A percentile compares a stretch with the other conserved stretches of the same genome.
Evolutionary conservation across 92 coral and sea anemone genomes (phyloP).

Genomic region (Epizoanthus illoricatus): DNA sequence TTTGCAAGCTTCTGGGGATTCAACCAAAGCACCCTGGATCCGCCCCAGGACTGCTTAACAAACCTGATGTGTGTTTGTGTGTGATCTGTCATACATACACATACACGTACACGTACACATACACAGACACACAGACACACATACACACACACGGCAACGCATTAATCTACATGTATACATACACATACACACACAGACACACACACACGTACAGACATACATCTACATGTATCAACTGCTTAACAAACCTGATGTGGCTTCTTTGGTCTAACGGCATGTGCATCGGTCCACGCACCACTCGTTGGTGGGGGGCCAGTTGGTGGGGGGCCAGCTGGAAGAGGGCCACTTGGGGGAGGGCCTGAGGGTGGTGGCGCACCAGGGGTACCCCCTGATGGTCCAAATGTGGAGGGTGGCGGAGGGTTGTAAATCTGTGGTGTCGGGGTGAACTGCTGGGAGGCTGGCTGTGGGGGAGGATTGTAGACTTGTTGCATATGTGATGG

Average conservation of each 20-base stretch:
- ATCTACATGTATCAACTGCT: background rate
- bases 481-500: conserved; percentile 43
- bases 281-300: conserved; percentile 78
- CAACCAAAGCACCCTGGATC: too few relatives aligned
- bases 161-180: too few relatives aligned
- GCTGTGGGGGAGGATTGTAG: conserved; percentile 51
- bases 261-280: conserved; percentile 65
- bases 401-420: conserved; percentile 50
- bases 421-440: conserved; percentile 62
- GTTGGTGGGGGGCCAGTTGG: conserved; percentile 66
- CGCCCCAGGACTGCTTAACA: too few relatives aligned
- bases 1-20: too few relatives aligned
- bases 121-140: too few relatives aligned
- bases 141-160: too few relatives aligned
- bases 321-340: conserved; percentile 50
- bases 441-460: conserved; percentile 32
- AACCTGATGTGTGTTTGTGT: too few relatives aligned
- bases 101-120: too few relatives aligned
- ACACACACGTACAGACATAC: background rate
- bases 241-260: conserved; percentile 55
- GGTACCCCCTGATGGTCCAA: conserved; percentile 57
- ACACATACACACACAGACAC: background rate
- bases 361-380: conserved; percentile 78
- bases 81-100: too few relatives aligned
- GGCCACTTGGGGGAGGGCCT: conserved; percentile 44